Evolutionary conservation across 2,113 vertebrate species (phyloP), one percentile per base, ranked within the genome.

Genomic region (Echinops telfairi): DNA sequence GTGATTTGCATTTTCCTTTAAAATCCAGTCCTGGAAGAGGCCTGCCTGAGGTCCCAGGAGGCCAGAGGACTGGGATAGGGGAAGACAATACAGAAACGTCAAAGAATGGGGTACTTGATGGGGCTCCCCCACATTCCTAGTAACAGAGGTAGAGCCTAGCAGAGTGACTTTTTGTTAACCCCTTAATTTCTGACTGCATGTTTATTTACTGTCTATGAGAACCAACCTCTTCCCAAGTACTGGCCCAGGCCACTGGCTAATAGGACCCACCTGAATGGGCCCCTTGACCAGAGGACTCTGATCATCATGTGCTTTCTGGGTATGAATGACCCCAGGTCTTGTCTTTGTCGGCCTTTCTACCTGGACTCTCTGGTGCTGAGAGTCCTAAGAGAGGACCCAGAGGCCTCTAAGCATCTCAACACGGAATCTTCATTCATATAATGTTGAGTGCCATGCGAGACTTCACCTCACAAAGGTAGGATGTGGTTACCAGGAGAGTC

Each of bases 1-100:
- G 92, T 95, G 77, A 95, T 96, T 96, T 96, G 94, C 96, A 96
- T 95, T 94, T 97, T 66, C 31, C 86, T 95, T 86, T 94, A 93
- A 95, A 90, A 89, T 25, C 0, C 33, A 86, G 66, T 88, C 94
- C 95, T 96, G 84, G 88, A 94, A 93, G 76, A 81, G 36, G 1
- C 27, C 77, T 66, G 79, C 66, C 88, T 92, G 85, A 66, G 58
- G 31, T 62, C 78, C 33, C 7, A 4, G n/a, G 71, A 95, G 84
- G 27, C 20, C 70, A 8, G 60, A 73, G 83, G 38, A 43, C 36
- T n/a, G 0, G n/a, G 31, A 19, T 76, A 14, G 9, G 31, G 57
- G 40, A 43, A n/a, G 33, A 33, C 62, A 36, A 36, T 64, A 57
- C 17, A 36, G 79, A 64, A 73, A 19, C n/a, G n/a, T 25, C 29